Evolutionary conservation across 2,113 vertebrate genomes (phyloP).

Genomic region (Argyrosomus japonicus): DNA sequence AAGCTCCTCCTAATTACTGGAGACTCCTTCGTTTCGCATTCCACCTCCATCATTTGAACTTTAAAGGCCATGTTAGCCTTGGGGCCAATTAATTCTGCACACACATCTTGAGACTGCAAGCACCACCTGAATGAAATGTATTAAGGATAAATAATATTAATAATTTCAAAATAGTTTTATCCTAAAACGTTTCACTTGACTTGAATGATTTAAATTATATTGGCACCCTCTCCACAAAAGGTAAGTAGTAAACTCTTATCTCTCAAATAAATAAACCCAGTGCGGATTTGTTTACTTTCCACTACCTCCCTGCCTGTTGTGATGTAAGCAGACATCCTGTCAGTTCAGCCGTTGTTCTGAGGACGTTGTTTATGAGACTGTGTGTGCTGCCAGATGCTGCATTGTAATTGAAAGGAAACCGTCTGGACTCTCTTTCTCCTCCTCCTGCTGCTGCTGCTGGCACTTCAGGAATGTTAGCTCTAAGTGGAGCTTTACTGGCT

Average conservation of each 20-base stretch:
- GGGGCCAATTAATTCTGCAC: slow-evolving; percentile 35
- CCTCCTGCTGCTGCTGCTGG: slow-evolving; percentile 57
- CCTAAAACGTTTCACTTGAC: background rate
- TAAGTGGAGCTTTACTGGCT: slow-evolving; percentile 58
- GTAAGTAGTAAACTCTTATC: slow-evolving; percentile 16
- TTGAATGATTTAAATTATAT: slow-evolving; percentile 17
- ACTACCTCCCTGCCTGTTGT: slow-evolving; percentile 28
- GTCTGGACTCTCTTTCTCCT: slow-evolving; percentile 65
- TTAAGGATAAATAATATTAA: background rate
- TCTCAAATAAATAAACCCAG: background rate
- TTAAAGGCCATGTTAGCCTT: slow-evolving; percentile 41
- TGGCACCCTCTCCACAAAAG: background rate
- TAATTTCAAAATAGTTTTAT: slow-evolving; percentile 1
- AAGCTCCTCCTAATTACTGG: slow-evolving; percentile 34
- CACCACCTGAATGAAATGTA: background rate
- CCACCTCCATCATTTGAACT: slow-evolving; percentile 48
- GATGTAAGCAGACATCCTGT: slow-evolving; percentile 65
- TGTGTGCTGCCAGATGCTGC: slow-evolving; percentile 73
- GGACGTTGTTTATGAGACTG: slow-evolving; percentile 57
- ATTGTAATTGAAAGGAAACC: slow-evolving; percentile 73
- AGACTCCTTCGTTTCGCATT: slow-evolving; percentile 42
- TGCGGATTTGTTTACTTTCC: slow-evolving; percentile 44
- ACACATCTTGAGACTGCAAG: background rate
- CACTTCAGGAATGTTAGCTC: slow-evolving; percentile 54
- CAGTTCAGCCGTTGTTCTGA: slow-evolving; percentile 53